Percentiles rank a stretch among this genome's conserved stretches.
Evolutionary conservation across 1,140 invertebrate genomes (phyloP).

Genomic region (Drosophila subpulchrella): DNA sequence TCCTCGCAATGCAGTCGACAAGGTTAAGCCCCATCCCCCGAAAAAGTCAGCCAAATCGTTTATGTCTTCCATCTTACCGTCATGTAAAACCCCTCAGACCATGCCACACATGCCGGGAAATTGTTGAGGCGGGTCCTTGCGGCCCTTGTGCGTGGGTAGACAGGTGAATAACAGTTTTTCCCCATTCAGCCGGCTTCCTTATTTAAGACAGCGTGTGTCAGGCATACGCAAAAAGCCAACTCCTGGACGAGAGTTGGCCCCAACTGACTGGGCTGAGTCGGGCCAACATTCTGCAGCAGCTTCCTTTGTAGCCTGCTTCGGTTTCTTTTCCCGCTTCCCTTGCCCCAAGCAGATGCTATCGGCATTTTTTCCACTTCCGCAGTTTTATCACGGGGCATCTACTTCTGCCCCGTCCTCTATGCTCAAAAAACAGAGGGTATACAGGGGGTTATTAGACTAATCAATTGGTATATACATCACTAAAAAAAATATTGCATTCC

Average conservation of each 20-base stretch:
- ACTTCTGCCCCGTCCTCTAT: constrained; percentile 24
- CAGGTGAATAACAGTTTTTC: constrained; percentile 74
- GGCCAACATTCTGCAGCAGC: constrained; percentile 40
- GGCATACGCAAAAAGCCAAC: constrained; percentile 65
- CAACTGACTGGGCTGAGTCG: constrained; percentile 7
- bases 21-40: constrained; percentile 52
- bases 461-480: too few species aligned
- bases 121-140: constrained; percentile 50
- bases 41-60: constrained; percentile 54
- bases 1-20: constrained; percentile 52
- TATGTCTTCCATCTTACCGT: constrained; percentile 26
- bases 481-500: too few species aligned
- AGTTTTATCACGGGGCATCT: constrained; percentile 76
- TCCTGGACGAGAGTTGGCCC: constrained; percentile 16
- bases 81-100: not conserved
- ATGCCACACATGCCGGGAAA: constrained; percentile 28
- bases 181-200: constrained; percentile 19
- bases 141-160: constrained; percentile 40
- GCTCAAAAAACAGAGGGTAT: constrained; percentile 2
- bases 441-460: not conserved
- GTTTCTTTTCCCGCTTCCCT: not conserved
- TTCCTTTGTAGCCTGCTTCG: constrained; percentile 31
- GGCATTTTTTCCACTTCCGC: constrained; percentile 79
- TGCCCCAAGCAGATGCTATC: constrained; percentile 55
- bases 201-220: constrained; percentile 63